Conservation (phyloP, 2,888 invertebrate genomes). For the Pandemis corylana region DNA sequence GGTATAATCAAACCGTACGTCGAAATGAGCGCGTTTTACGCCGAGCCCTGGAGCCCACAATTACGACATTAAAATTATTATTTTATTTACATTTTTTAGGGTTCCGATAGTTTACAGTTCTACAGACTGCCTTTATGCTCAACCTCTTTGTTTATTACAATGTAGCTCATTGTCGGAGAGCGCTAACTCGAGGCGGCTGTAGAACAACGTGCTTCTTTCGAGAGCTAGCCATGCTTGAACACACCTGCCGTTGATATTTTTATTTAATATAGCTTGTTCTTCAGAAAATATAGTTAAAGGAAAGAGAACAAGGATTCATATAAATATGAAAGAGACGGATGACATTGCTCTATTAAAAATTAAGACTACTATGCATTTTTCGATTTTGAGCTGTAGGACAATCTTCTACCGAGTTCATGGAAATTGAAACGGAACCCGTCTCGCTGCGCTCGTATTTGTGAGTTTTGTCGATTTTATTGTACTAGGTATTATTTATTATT, state of each 20-base stretch:
- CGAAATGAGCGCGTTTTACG: constrained; percentile 71
- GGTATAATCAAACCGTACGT: constrained; percentile 71
- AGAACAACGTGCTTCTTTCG: constrained; percentile 9
- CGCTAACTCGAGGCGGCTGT: constrained; percentile 19
- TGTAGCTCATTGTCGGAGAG: constrained; percentile 34
- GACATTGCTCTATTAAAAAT: neutral
- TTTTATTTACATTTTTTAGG: constrained; percentile 79
- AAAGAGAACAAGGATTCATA: neutral
- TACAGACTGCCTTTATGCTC: constrained; percentile 23
- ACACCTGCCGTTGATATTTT: constrained; percentile 11
- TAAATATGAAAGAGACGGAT: too few relatives aligned
- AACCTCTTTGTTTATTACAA: constrained; percentile 31
- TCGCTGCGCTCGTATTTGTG: constrained; percentile 9
- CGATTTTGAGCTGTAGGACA: neutral
- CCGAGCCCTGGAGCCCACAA: constrained; percentile 77
- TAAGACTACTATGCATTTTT: too few relatives aligned
- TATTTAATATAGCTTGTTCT: neutral
- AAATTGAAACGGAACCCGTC: constrained; percentile 29
- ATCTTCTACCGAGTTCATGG: neutral
- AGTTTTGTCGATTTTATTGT: constrained; percentile 39
- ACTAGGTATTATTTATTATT: constrained; percentile 78
- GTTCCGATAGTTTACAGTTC: constrained; percentile 14
- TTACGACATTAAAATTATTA: constrained; percentile 85
- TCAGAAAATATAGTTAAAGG: neutral
- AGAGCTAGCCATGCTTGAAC: neutral